Evolutionary conservation across 2,888 invertebrate genomes (phyloP), one percentile per base, ranked within the genome.

Genomic region (Cerastoderma edule): DNA sequence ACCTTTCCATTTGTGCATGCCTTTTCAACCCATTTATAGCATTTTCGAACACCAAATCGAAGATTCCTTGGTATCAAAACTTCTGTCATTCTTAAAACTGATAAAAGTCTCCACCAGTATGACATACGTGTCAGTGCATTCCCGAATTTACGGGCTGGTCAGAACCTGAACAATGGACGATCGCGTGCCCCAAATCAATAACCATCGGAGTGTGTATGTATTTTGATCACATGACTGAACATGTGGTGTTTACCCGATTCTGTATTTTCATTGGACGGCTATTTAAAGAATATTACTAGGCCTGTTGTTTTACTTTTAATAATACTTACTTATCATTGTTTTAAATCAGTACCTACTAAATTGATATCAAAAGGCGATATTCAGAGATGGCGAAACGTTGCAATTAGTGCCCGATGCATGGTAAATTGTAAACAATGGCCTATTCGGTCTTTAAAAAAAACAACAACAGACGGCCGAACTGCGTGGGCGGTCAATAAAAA

Each of bases 11-110:
- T 74, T 27, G 68, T 35, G 63, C n/a, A 53, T 67, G 60, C 10
- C 35, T 60, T 39, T 2, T 39, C 33, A 13, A 19, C 39, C 74
- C 74, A 69, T 57, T 68, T 63, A 78, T 75, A 32, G 27, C 73
- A 78, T 35, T 78, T 80, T 65, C 70, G 75, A 6, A 84, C 44
- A 4, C 80, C 74, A 53, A 80, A 77, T 27, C 65, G 69, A 24
- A 80, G 63, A 50, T 79, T 78, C 60, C 73, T 76, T 50, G 74
- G 84, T 44, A 80, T 54, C 19, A 83, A 60, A 28, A 84, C 82
- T 70, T 82, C 80, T 28, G 80, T 75, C 82, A 84, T 82, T 27
- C 57, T 75, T 66, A 10, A n/a, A 35, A 33, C 22, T 10, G 2
- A 4, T n/a, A n/a, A n/a, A n/a, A n/a, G n/a, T n/a, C n/a, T n/a